These are phyloP conservation scores for Oryzias celebensis DNA, from an alignment of 2,113 vertebrate genomes.

Conservation along the genomic window DNA sequence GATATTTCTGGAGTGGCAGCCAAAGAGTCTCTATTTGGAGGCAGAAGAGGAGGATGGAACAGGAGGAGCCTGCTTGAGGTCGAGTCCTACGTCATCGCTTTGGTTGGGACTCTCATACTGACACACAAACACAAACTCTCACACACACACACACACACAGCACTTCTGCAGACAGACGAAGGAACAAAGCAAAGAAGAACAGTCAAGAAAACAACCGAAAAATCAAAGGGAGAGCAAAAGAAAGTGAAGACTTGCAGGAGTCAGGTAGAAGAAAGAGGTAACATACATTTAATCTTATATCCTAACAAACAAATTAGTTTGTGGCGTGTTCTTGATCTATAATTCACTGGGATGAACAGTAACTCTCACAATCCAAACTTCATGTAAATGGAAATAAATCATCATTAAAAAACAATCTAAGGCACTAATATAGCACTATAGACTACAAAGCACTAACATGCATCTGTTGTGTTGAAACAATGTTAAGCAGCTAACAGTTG, in stretches of 20 bases:
- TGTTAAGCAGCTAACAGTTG: constrained; percentile 31
- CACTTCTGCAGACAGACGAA: constrained; percentile 54
- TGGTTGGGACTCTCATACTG: constrained; percentile 31
- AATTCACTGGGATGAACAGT: too few relatives aligned
- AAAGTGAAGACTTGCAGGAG: constrained; percentile 25
- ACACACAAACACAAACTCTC: constrained; percentile 20
- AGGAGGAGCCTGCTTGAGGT: constrained; percentile 22
- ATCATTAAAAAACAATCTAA: not conserved
- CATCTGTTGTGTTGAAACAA: constrained; percentile 35
- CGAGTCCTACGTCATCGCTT: constrained; percentile 53
- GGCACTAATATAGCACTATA: too few relatives aligned
- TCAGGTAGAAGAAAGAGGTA: constrained; percentile 60
- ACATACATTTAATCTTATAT: not conserved
- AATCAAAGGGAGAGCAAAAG: constrained; percentile 35
- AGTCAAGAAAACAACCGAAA: constrained; percentile 31
- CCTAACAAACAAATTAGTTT: not conserved
- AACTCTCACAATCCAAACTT: not conserved
- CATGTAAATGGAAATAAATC: not conserved
- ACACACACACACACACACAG: constrained; percentile 55
- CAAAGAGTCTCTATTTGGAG: constrained; percentile 75
- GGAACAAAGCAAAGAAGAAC: constrained; percentile 41
- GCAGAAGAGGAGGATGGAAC: constrained; percentile 43
- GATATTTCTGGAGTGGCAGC: constrained; percentile 69
- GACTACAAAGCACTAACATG: not conserved
- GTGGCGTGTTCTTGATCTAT: too few relatives aligned